A percentile compares a stretch with the other conserved stretches of the same genome.
Evolutionary conservation across 2,113 vertebrate genomes (phyloP).

Genomic region (Bostrychus sinensis): DNA sequence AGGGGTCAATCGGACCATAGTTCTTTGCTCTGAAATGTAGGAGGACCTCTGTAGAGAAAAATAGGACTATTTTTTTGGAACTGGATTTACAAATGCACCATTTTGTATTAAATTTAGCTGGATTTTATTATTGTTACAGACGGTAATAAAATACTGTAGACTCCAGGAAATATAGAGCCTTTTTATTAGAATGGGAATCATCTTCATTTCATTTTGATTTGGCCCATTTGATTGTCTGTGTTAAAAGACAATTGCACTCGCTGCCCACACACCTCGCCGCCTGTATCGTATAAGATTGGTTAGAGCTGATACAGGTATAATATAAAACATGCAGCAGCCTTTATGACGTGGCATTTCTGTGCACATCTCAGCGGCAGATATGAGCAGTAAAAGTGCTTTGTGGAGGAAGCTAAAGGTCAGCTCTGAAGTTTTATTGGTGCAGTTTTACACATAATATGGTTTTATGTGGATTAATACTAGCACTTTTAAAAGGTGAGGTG

Average conservation of each 20-base stretch:
- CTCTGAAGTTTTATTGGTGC: not conserved
- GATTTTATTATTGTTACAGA: not conserved
- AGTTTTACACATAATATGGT: not conserved
- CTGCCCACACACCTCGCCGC: too few relatives aligned
- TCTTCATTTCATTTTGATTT: not conserved
- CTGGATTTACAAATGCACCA: not conserved
- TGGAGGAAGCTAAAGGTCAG: not conserved
- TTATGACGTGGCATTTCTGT: not conserved
- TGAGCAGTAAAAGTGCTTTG: not conserved
- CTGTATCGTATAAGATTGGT: not conserved
- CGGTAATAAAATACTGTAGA: not conserved
- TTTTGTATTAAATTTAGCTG: not conserved
- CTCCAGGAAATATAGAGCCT: not conserved
- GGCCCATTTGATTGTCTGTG: not conserved
- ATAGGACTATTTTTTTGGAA: too few relatives aligned
- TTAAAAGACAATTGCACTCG: not conserved
- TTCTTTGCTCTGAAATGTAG: too few relatives aligned
- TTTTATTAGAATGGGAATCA: not conserved
- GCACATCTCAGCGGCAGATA: not conserved
- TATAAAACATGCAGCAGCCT: not conserved
- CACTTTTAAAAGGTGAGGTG: not conserved
- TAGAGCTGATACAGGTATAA: too few relatives aligned
- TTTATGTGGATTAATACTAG: not conserved
- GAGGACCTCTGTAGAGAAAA: too few relatives aligned
- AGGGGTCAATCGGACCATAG: too few relatives aligned